Evolutionary conservation across 2,888 invertebrate species (phyloP).

Genomic region (Junonia oenone): DNA sequence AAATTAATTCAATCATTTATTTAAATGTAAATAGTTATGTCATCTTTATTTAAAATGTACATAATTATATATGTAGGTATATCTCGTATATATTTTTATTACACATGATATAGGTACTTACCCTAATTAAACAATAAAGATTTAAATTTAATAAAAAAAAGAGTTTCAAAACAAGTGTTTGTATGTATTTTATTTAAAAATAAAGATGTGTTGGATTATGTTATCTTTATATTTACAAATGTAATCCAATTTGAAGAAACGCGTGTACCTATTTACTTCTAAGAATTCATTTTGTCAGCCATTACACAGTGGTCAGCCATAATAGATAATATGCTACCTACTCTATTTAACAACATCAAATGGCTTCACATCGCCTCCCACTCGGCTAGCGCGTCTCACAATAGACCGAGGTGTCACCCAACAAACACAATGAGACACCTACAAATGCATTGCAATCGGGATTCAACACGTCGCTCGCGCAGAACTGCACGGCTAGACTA

Average conservation of each 20-base stretch:
- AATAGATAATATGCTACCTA: constrained; percentile 16
- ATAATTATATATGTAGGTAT: background rate
- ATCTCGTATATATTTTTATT: background rate
- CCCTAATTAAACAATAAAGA: too few species aligned
- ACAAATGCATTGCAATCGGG: constrained; percentile 49
- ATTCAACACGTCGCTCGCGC: constrained; percentile 53
- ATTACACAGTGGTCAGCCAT: background rate
- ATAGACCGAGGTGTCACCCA: constrained; percentile 39
- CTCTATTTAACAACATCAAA: constrained; percentile 10
- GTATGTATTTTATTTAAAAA: background rate
- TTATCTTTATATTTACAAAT: background rate
- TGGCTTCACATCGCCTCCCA: constrained; percentile 26
- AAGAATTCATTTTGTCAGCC: background rate
- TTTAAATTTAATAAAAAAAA: too few species aligned
- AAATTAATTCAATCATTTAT: background rate
- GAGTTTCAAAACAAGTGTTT: too few species aligned
- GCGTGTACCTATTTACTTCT: background rate
- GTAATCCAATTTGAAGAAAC: background rate
- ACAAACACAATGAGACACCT: constrained; percentile 40
- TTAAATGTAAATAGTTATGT: background rate
- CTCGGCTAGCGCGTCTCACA: constrained; percentile 24
- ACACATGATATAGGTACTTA: background rate
- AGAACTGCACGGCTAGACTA: constrained; percentile 39
- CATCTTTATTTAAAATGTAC: background rate
- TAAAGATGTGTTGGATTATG: background rate